These are phyloP conservation scores for Lateolabrax maculatus DNA, from an alignment of 2,797 vertebrate genomes.

Conservation along the genomic window DNA sequence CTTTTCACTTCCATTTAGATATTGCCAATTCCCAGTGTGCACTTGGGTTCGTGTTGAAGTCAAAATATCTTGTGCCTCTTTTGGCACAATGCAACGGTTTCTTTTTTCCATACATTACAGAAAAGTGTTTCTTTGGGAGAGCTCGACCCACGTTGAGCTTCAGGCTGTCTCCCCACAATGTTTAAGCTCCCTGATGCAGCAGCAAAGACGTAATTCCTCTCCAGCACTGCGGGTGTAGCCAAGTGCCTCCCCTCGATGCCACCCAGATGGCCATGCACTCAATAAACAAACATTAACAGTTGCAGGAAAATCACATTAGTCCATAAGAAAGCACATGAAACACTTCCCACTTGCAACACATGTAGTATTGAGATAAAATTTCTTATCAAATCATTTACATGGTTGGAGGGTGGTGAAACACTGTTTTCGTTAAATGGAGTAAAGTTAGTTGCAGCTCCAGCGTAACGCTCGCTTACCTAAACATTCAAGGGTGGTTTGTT, in stretches of 20 bases:
- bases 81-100: neutral
- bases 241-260: neutral
- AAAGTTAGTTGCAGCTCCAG: neutral
- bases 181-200: neutral
- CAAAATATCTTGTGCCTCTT: neutral
- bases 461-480: neutral
- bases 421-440: neutral
- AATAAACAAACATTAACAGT: slow-evolving; percentile 41
- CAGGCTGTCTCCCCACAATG: neutral
- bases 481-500: neutral
- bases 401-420: neutral
- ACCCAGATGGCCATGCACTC: slow-evolving; percentile 7
- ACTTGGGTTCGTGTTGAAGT: neutral
- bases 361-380: neutral
- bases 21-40: neutral
- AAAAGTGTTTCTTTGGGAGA: slow-evolving; percentile 9
- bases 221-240: neutral
- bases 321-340: neutral
- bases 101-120: neutral
- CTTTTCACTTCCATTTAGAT: neutral
- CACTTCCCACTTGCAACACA: neutral
- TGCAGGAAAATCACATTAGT: slow-evolving; percentile 31
- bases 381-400: neutral
- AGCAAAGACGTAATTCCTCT: slow-evolving; percentile 8
- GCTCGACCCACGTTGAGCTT: neutral